phyloP scores from a whole-genome alignment of 2,113 vertebrate species.

The Phaethornis superciliosus region DNA sequence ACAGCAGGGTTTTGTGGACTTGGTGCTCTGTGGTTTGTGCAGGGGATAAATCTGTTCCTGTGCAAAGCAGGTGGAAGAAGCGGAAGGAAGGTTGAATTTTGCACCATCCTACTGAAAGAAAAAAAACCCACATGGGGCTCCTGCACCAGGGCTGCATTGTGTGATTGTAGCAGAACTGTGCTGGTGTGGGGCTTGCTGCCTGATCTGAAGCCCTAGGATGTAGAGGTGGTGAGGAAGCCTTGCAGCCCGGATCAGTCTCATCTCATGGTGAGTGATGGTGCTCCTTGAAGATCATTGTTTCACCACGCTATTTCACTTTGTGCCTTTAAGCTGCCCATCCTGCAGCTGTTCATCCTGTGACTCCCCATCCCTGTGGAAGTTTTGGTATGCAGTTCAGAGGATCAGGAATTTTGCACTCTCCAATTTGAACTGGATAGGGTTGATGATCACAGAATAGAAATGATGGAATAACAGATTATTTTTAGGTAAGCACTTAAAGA shows the following conservation, averaged over 20 bases:
- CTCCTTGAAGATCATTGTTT: fast-evolving
- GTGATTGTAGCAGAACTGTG: background rate
- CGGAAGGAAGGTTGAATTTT: background rate
- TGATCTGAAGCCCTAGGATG: fast-evolving
- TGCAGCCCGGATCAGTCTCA: background rate
- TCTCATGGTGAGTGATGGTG: fast-evolving
- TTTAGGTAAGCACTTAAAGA: background rate
- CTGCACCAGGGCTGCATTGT: background rate
- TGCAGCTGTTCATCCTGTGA: background rate
- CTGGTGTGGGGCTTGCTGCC: background rate
- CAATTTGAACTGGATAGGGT: background rate
- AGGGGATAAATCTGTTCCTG: background rate
- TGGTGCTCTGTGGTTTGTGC: background rate
- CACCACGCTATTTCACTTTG: background rate
- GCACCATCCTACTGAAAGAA: background rate
- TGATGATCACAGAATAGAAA: background rate
- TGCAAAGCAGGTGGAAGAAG: background rate
- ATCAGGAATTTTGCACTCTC: background rate
- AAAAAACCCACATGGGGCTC: background rate
- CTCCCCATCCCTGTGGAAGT: background rate
- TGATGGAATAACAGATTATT: background rate
- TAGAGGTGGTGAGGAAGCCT: fast-evolving
- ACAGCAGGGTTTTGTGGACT: background rate
- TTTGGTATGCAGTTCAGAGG: background rate
- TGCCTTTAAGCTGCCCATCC: background rate